A percentile compares a stretch with the other conserved stretches of the same genome.
Evolutionary conservation across 2,113 vertebrate species (phyloP).

Genomic region (Henicopernis longicauda): DNA sequence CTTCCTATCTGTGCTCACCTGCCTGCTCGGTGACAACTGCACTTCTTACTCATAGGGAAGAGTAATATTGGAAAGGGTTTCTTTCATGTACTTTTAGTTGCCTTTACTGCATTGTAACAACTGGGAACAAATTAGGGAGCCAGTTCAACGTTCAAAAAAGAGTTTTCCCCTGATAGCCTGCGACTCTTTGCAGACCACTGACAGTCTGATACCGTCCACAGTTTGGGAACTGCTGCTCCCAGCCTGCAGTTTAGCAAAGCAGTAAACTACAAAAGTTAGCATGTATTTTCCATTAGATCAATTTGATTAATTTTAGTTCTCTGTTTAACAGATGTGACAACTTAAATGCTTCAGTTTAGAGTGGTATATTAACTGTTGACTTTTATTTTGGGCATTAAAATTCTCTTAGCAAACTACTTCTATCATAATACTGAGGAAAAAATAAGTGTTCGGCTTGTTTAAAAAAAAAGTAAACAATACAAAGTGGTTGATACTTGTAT

Average conservation of each 20-base stretch:
- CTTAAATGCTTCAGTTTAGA: background rate
- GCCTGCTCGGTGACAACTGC: background rate
- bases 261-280: background rate
- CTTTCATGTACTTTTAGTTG: background rate
- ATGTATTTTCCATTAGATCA: background rate
- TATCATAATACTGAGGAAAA: background rate
- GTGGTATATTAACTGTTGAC: rapidly evolving
- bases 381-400: background rate
- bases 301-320: background rate
- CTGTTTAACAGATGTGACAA: background rate
- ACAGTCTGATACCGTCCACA: rapidly evolving
- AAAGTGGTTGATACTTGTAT: background rate
- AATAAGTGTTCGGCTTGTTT: background rate
- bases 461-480: background rate
- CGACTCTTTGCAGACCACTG: background rate
- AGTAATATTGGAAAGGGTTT: background rate
- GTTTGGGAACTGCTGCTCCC: background rate
- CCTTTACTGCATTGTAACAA: background rate
- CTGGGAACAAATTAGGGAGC: background rate
- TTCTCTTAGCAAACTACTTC: background rate
- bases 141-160: rapidly evolving
- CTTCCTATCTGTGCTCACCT: background rate
- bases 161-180: background rate
- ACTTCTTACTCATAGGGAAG: background rate
- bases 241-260: background rate